Evolutionary conservation across 2,797 vertebrate species (phyloP), one percentile per base, ranked within the genome.

Genomic region (Ibycter americanus): DNA sequence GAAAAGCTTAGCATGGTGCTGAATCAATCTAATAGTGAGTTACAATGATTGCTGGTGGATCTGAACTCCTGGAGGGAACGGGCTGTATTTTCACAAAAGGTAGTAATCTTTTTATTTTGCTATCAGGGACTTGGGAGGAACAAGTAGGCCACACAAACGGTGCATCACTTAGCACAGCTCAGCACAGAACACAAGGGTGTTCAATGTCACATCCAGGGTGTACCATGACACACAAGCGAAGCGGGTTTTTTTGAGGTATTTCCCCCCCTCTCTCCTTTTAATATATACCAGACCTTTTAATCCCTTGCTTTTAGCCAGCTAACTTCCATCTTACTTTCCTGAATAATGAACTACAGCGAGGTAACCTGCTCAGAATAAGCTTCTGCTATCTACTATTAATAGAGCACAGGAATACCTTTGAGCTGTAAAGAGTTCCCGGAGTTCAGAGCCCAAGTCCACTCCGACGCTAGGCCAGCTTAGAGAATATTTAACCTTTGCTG

Each of bases 21-120:
- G 51, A 93, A 93, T 97, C 68, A 89, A 80, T 78, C 92, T 90
- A 91, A 91, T 23, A 67, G 78, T 1, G 27, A 86, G 86, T 81
- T 76, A 31, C 42, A 87, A 36, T 23, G 27, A 81, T 12, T 66
- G 71, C 83, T 68, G 77, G 76, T 66, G 44, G 47, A 80, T 70
- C 76, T 36, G 31, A 79, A 58, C 90, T 86, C 79, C 68, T 62
- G 7, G 66, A 80, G 71, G 76, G 58, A 93, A 88, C 0, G 4
- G 87, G 21, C 59, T 91, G 77, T 29, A 38, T 70, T 90, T 61
- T 84, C 89, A 93, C 56, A 26, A 87, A 94, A 96, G 66, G 32
- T 2, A 85, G 44, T 16, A 25, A 94, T 81, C 51, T 88, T 82
- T 89, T 86, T 84, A 67, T 71, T 89, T 89, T 73, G 80, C 63